These are phyloP conservation scores for Gracilinanus agilis DNA, from an alignment of 2,113 vertebrate genomes.

Conservation along the genomic window DNA sequence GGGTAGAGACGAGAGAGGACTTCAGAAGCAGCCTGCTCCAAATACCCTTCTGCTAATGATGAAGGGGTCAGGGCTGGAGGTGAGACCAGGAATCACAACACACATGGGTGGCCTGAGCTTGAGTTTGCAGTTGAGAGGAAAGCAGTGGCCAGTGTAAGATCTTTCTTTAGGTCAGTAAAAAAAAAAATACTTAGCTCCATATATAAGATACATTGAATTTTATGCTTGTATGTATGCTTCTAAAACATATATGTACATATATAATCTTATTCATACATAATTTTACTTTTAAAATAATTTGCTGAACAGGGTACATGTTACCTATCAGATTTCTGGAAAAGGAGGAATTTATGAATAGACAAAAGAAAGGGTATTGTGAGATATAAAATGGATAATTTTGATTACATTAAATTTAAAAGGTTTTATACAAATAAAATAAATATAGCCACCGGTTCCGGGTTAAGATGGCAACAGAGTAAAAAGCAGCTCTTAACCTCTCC, in stretches of 20 bases:
- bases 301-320: too few relatives aligned
- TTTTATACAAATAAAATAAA: too few relatives aligned
- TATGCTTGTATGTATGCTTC: neutral
- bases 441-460: too few relatives aligned
- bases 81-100: neutral
- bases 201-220: neutral
- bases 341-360: too few relatives aligned
- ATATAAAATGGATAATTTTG: too few relatives aligned
- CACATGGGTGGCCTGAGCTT: neutral
- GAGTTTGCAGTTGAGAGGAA: neutral
- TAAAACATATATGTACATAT: neutral
- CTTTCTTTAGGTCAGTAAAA: neutral
- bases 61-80: neutral
- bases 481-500: too few relatives aligned
- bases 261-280: neutral
- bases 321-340: too few relatives aligned
- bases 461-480: too few relatives aligned
- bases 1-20: too few relatives aligned
- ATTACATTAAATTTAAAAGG: too few relatives aligned
- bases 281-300: too few relatives aligned
- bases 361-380: too few relatives aligned
- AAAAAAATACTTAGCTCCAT: neutral
- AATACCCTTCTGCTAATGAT: neutral
- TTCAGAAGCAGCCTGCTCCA: neutral
- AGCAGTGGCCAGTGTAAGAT: neutral